Base-by-base conservation (phyloP, 2,888 invertebrate genomes). In the Polymixis flavicincta region DNA sequence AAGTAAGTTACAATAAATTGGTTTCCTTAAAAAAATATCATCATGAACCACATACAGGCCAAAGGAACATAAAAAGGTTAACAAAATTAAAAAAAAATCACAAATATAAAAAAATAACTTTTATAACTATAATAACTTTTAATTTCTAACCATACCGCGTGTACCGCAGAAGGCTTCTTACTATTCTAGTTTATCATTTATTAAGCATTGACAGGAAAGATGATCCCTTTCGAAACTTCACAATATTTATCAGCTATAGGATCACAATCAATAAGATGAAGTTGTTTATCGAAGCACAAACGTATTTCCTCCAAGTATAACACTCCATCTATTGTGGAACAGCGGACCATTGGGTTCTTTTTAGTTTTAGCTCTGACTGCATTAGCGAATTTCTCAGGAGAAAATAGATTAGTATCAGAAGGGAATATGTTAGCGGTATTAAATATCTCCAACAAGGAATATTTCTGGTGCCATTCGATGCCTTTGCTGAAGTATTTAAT, bases 401-500 rank as follows among this genome's bases (percentile, higher is more conserved):
- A 17, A 9, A 61, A 37, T n/a, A 17, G 2, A 37, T 37, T 37
- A n/a, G n/a, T 61, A n/a, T 61, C 14, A 0, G 22, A 9, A 9
- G 90, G 98, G 65, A 94, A 85, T 68, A 98, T 97, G 37, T 95
- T 96, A 0, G 95, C 93, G 66, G 94, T 93, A 0, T 92, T 92
- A 28, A 98, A 92, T 19, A 98, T 95, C 7, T 95, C 90, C 8
- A 96, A 96, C 93, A 98, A 97, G 60, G 97, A 96, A 88, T 97
- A 98, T 50, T 95, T 87, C 55, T 97, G 92, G 13, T 97, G 95
- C 96, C 97, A 97, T 3, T 93, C 88, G 17, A 98, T 89, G 0
- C 97, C 98, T 85, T 97, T 94, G 1, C 92, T 89, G 89, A 98
- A 98, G 91, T 98, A 98, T 88, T 97, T 97, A 0, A 95, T 85